Evolutionary conservation across 23 tunicate species (phyloP).

Genomic region (Clavelina lepadiformis): DNA sequence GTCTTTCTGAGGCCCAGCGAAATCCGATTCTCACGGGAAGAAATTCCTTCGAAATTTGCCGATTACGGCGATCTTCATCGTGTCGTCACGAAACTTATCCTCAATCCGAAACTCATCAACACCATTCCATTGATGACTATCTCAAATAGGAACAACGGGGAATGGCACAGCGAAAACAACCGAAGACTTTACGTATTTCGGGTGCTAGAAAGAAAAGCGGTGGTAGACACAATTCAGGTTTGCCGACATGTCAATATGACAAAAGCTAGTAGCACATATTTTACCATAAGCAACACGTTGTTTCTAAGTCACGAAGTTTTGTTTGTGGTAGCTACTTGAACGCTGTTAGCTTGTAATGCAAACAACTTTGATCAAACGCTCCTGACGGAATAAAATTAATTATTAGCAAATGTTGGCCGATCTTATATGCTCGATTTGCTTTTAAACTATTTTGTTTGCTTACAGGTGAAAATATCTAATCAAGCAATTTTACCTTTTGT

Average conservation of each 20-base stretch:
- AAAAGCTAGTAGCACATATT: no score
- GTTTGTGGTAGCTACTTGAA: no score
- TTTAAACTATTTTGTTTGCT: no score
- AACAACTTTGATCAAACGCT: no score
- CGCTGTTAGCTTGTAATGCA: no score
- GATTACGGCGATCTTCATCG: conserved; percentile 31
- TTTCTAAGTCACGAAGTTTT: no score
- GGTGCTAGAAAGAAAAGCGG: conserved; percentile 38
- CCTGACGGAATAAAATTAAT: no score
- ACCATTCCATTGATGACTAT: conserved; percentile 40
- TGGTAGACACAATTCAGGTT: conserved; percentile 41
- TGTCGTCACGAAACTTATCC: conserved; percentile 9
- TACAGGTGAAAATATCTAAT: conserved; percentile 30
- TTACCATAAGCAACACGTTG: no score
- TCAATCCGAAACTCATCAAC: conserved; percentile 35
- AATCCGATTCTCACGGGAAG: conserved; percentile 33
- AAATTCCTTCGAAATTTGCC: conserved; percentile 29
- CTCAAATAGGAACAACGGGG: conserved; percentile 46
- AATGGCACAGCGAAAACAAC: conserved; percentile 62
- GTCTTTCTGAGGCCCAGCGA: conserved; percentile 43
- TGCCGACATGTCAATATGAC: not conserved
- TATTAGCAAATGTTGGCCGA: no score
- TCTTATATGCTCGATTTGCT: no score
- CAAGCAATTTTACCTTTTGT: conserved; percentile 25
- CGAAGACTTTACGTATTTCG: conserved; percentile 47